Base-by-base conservation (phyloP, 1,140 invertebrate species). In the Streblospio benedicti region DNA sequence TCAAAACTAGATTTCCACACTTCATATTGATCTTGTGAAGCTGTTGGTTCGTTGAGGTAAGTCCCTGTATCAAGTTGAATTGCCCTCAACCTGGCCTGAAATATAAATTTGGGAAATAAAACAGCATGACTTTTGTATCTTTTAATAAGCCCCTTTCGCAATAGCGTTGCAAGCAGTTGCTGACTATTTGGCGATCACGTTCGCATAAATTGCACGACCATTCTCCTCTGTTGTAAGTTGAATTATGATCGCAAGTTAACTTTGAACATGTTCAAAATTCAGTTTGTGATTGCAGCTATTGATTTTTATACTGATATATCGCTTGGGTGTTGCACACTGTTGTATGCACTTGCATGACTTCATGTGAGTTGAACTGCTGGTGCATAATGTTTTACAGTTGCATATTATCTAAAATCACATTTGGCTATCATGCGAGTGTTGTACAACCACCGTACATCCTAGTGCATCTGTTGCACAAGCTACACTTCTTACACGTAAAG, bases 61-160 rank as follows among this genome's bases (percentile, higher is more conserved):
- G 80, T 81, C 31, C 70, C 68, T 4, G 76, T 69, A 69, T 81
- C 76, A 44, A 68, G 64, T 63, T 79, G 78, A 35, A 81, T 69
- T 27, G 71, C 70, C 65, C 73, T 68, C 20, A 81, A 55, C n/a
- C 78, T 64, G 14, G 74, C 69, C 75, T 81, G 62, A 20, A 65
- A 66, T 20, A 54, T 18, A 49, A 65, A 20, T 33, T 5, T 47
- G 18, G 16, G 12, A 1, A 23, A 28, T 18, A 60, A 1, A 43
- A 6, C 6, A 30, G 23, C 35, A 54, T 55, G 14, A n/a, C 6
- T 30, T 55, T 12, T n/a, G n/a, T 16, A 6, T 12, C 52, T 35
- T 2, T 18, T 65, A 62, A 4, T 23, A 38, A 27, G 41, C 31
- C 32, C 35, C 51, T 54, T n/a, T 28, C 28, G 61, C 16, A 31